Base-by-base conservation (phyloP, 1,140 invertebrate species). In the Coenobita brevimanus region DNA sequence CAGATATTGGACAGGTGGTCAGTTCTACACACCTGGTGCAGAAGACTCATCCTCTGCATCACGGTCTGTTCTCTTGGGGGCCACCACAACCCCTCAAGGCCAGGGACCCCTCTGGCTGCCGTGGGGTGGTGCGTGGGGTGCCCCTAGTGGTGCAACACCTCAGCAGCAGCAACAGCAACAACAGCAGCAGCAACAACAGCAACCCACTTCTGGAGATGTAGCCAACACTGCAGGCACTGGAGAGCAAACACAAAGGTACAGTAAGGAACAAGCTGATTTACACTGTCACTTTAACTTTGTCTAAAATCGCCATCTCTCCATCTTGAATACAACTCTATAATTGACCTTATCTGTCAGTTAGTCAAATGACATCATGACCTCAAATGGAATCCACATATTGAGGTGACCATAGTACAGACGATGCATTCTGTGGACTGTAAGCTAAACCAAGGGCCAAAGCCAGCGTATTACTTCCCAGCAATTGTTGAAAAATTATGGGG, bases 51-150 rank as follows among this genome's bases (percentile, higher is more conserved):
- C 88, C 13, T 85, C 54, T 15, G 82, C 88, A 27, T 89, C 88
- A 1, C 75, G 88, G 30, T 89, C 88, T 0, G 88, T 89, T 2
- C 76, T 89, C 17, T 50, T 89, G 2, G 82, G 88, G 6, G 30
- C 76, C 6, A 81, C 82, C 33, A 41, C 82, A n/a, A 69, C 82
- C 13, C 86, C 86, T 10, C 86, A 88, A 67, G 79, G 86, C 2
- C 82, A 89, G 27, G 88, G 82, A 3, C 73, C 88, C 8, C 82
- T 89, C 10, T 89, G 88, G 88, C 88, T 89, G 30, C 88, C 88
- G 41, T 89, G 88, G 88, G 88, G 82, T 3, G 82, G 88, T 27
- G 82, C 75, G 6, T 89, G 88, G 82, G 88, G 82, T 2, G 82
- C 88, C 6, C 75, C 46, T 24, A 36, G 27, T 41, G 62, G 27